Evolutionary conservation across 2,797 vertebrate genomes (phyloP), one percentile per base, ranked within the genome.

Genomic region (Bovichtus variegatus): DNA sequence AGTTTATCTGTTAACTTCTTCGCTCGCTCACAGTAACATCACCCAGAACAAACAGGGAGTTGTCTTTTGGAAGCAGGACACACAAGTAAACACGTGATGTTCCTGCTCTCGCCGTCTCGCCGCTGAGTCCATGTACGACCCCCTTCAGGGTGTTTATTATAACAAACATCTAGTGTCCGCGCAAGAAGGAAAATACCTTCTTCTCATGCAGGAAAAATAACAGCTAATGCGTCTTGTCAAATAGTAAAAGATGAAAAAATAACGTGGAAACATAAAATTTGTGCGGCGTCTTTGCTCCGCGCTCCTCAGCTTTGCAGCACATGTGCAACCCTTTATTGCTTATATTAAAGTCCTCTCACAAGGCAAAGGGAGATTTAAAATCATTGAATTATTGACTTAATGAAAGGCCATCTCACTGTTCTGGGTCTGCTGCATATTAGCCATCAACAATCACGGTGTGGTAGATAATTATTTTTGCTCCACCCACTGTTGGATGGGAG

Each of bases 1-100:
- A 74, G 65, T 73, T 66, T 41, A 76, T 78, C 83, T 77, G 57
- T 63, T 81, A 67, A 61, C 54, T 49, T 5, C 55, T 76, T 68
- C 50, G 38, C 41, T 74, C 57, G 21, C 60, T 78, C 44, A 57
- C 71, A 66, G 51, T 60, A 25, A 74, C 47, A 55, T 58, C 34
- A 16, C 50, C 6, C 3, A 66, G 54, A 85, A 83, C 69, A 73
- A 67, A 78, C 6, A 71, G 4, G 40, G 60, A 85, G 73, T 53
- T 4, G 12, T 41, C n/a, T 65, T 76, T 57, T 54, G 36, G 50
- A 64, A 9, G 43, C 23, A 16, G 58, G 36, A 72, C 36, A 58
- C 47, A 16, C 7, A 29, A 25, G 43, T 29, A 9, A 61, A 57
- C 66, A 53, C 71, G 16, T 47, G 62, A 53, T 12, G 53, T 46